Evolutionary conservation across 2,113 vertebrate genomes (phyloP).

Genomic region (Capreolus pygargus): DNA sequence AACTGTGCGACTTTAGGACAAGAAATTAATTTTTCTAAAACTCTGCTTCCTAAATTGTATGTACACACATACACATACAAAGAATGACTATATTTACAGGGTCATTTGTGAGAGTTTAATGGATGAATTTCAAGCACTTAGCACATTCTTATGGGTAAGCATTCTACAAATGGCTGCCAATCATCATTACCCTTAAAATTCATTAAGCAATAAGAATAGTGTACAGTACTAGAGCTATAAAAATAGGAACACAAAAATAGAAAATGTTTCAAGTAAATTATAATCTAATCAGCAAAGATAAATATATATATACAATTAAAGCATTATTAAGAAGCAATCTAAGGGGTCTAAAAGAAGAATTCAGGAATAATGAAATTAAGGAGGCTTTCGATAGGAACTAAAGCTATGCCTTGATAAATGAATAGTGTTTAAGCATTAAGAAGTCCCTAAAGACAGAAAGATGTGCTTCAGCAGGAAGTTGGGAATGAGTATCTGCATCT

Average conservation of each 20-base stretch:
- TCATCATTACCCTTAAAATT: background rate
- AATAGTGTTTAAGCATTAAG: background rate
- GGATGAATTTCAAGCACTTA: background rate
- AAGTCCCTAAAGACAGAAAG: background rate
- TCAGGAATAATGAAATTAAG: background rate
- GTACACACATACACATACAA: background rate
- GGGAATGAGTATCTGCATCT: background rate
- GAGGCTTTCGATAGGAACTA: background rate
- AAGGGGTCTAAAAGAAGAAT: background rate
- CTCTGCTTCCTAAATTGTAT: background rate
- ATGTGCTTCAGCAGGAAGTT: background rate
- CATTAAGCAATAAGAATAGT: background rate
- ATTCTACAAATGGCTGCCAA: background rate
- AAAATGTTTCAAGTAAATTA: background rate
- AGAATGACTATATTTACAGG: background rate
- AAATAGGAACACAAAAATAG: background rate
- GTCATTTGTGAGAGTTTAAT: background rate
- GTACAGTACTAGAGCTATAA: background rate
- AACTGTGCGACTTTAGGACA: background rate
- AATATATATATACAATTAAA: background rate
- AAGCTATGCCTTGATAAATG: background rate
- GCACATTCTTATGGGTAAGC: background rate
- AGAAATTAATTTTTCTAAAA: conserved; percentile 14
- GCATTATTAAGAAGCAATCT: background rate
- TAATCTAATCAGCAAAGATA: background rate